Conservation (phyloP, 2,113 vertebrate genomes). For the Ginglymostoma cirratum region DNA sequence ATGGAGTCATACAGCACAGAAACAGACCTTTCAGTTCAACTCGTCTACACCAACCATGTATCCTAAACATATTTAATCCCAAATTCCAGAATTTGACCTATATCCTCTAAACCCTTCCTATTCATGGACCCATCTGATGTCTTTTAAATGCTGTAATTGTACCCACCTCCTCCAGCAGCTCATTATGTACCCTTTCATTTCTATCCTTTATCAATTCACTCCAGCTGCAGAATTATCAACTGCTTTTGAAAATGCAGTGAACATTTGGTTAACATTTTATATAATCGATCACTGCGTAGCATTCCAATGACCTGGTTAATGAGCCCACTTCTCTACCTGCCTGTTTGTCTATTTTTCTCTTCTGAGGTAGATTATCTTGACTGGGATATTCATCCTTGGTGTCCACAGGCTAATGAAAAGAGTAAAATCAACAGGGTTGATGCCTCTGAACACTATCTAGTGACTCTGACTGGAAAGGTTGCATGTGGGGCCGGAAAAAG, state of each 20-base stretch:
- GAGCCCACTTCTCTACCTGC: background rate
- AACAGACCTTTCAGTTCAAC: too few relatives aligned
- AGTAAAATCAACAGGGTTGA: background rate
- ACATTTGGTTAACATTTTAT: background rate
- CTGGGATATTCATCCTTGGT: background rate
- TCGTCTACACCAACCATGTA: too few relatives aligned
- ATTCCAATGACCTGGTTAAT: background rate
- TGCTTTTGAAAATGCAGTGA: background rate
- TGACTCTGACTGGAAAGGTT: background rate
- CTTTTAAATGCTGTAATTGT: too few relatives aligned
- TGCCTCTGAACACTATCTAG: background rate
- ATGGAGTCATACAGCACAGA: too few relatives aligned
- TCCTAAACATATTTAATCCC: too few relatives aligned
- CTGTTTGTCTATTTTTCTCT: background rate
- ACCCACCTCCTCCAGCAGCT: too few relatives aligned
- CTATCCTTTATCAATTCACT: background rate
- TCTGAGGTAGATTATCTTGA: background rate
- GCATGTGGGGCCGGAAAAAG: background rate
- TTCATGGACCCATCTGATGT: too few relatives aligned
- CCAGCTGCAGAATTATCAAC: background rate
- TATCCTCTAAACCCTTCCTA: too few relatives aligned
- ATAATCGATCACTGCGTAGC: background rate
- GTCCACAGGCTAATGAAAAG: background rate
- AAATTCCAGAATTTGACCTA: too few relatives aligned
- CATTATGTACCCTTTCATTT: background rate